Evolutionary conservation across 2,797 vertebrate genomes (phyloP), one percentile per base, ranked within the genome.

Genomic region (Triplophysa yarkandensis): DNA sequence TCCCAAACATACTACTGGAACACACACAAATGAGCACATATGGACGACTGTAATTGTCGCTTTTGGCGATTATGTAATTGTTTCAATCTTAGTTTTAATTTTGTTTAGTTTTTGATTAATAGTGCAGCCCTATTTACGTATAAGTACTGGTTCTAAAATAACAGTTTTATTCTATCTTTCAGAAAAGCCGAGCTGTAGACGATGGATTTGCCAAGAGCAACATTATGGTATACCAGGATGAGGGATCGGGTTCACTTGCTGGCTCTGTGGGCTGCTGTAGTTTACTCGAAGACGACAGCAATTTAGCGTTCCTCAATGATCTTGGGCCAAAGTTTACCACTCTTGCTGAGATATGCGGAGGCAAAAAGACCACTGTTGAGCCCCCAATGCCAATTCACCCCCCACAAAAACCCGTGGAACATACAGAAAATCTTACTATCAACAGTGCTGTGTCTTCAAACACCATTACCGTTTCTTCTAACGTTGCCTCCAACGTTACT

Each of bases 311-410:
- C 75, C 92, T 98, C 2, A 88, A 96, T 74, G 90, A 98, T 78
- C 88, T 98, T 17, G 95, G 93, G 57, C 84, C 89, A 23, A 98
- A 96, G 85, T 98, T 98, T 84, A 98, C 93, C 85, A 95, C 93
- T 25, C 88, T 99, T 27, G 95, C 96, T 27, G 94, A 96, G 60
- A 90, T 95, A 71, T 95, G 93, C 78, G 78, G 87, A 61, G 92
- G 90, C 34, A 90, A 85, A 64, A 88, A 74, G 27, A 83, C 88
- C 70, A 63, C 17, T 30, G 39, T 21, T 14, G 84, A 84, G 1
- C 6, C 44, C 8, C 48, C 57, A 0, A 32, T 54, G 6, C 9
- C 76, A 3, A 27, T 77, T 9, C 50, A 78, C 28, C 28, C 74
- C 28, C 14, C 55, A 10, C 71, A 68, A 4, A 82, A 66, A 78